Percentiles rank a stretch among this genome's conserved stretches.
Conservation (phyloP, 2,797 vertebrate genomes). For the Manis pentadactyla region DNA sequence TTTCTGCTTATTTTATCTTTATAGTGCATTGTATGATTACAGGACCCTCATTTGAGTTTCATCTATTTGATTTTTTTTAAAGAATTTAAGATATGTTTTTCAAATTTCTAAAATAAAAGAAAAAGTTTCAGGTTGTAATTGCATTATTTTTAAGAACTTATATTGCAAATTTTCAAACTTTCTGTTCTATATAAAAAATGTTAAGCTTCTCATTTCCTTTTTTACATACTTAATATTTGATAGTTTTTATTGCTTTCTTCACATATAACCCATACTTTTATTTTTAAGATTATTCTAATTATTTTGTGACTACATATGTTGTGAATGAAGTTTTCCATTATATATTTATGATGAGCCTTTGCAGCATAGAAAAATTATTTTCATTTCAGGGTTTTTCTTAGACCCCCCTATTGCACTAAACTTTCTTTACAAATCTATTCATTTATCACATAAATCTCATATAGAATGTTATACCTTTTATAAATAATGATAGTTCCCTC, state of each 20-base stretch:
- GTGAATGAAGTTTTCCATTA: not conserved
- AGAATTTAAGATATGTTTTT: not conserved
- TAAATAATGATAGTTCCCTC: not conserved
- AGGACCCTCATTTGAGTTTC: not conserved
- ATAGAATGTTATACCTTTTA: not conserved
- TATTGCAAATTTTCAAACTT: not conserved
- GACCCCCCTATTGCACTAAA: not conserved
- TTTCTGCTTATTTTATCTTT: not conserved
- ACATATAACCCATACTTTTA: not conserved
- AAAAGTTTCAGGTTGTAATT: not conserved
- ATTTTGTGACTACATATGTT: not conserved
- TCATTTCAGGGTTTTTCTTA: not conserved
- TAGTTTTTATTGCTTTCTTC: not conserved
- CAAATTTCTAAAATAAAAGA: not conserved
- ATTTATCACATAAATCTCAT: not conserved
- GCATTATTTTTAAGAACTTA: not conserved
- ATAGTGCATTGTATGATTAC: not conserved
- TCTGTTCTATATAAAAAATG: not conserved
- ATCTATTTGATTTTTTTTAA: not conserved
- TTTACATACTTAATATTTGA: not conserved
- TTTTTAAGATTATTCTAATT: not conserved
- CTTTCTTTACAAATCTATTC: not conserved
- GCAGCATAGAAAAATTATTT: not conserved
- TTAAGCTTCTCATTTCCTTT: not conserved
- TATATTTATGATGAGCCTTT: not conserved